A percentile compares a stretch with the other conserved stretches of the same genome.
Evolutionary conservation across 2,113 vertebrate genomes (phyloP).

Genomic region (Hypomesus transpacificus): DNA sequence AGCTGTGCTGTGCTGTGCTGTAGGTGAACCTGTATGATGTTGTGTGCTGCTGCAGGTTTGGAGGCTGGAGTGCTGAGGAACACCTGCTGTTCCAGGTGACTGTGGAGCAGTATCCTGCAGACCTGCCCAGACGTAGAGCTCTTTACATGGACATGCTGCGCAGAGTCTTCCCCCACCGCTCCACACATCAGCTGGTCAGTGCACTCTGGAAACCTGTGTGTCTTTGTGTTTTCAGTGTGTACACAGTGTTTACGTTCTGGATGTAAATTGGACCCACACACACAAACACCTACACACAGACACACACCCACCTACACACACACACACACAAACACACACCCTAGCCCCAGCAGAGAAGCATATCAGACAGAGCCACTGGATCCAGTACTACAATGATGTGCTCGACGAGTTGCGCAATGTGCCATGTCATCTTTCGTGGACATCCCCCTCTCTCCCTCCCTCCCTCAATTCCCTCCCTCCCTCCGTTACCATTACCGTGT

Average conservation of each 20-base stretch:
- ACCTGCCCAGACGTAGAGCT: conserved; percentile 71
- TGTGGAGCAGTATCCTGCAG: conserved; percentile 74
- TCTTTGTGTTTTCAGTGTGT: neutral
- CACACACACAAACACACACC: conserved; percentile 4
- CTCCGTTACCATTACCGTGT: conserved; percentile 64
- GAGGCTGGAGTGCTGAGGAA: conserved; percentile 78
- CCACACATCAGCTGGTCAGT: conserved; percentile 83
- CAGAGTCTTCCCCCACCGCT: conserved; percentile 79
- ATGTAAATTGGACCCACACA: neutral
- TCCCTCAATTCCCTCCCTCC: conserved; percentile 35
- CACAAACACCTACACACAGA: neutral
- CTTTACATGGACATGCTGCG: conserved; percentile 84
- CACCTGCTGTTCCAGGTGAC: conserved; percentile 77
- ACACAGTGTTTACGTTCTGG: neutral
- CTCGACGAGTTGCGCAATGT: conserved; percentile 58
- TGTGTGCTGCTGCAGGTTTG: conserved; percentile 64
- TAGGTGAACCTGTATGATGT: conserved; percentile 13
- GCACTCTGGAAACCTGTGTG: neutral
- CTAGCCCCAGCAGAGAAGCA: conserved; percentile 13
- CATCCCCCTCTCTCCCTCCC: conserved; percentile 24
- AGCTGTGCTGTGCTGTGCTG: neutral
- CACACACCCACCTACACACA: neutral
- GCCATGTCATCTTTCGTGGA: conserved; percentile 60
- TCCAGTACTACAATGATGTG: conserved; percentile 44
- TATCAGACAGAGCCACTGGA: conserved; percentile 17